These are phyloP conservation scores for Chascanopsetta lugubris DNA, from an alignment of 2,113 vertebrate genomes.

Conservation along the genomic window DNA sequence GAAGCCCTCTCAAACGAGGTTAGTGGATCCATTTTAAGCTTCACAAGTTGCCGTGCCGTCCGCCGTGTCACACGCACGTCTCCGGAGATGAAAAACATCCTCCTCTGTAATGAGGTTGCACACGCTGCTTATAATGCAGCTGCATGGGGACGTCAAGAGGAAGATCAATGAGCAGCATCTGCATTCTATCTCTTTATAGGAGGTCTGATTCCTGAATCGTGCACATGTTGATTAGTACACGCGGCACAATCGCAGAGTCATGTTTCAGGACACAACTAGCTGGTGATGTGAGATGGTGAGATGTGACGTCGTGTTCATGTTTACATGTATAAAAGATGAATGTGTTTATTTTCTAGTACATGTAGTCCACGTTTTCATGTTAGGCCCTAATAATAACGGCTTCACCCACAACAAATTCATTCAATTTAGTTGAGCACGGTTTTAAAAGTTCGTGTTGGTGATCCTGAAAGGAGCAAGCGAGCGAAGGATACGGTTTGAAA, in stretches of 20 bases:
- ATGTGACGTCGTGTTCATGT: too few species aligned
- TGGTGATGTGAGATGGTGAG: too few species aligned
- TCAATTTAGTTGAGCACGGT: too few species aligned
- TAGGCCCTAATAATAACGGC: slow-evolving; percentile 1
- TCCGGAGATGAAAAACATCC: slow-evolving; percentile 73
- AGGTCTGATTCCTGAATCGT: slow-evolving; percentile 28
- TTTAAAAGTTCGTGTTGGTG: too few species aligned
- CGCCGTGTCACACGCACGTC: slow-evolving; percentile 74
- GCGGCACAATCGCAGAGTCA: slow-evolving; percentile 9
- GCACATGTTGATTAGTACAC: slow-evolving; percentile 11
- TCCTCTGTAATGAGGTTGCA: slow-evolving; percentile 67
- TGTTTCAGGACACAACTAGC: too few species aligned
- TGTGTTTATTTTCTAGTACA: slow-evolving; percentile 23
- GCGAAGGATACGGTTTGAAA: too few species aligned
- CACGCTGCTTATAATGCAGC: slow-evolving; percentile 65
- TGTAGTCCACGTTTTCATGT: slow-evolving; percentile 9
- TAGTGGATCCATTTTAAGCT: slow-evolving; percentile 82
- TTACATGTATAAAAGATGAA: slow-evolving; percentile 26
- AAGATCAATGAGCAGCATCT: slow-evolving; percentile 69
- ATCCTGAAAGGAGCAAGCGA: too few species aligned
- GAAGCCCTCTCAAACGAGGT: slow-evolving; percentile 80
- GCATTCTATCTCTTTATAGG: slow-evolving; percentile 43
- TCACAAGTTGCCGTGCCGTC: slow-evolving; percentile 78
- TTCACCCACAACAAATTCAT: slow-evolving; percentile 9
- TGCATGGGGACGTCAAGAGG: slow-evolving; percentile 54